These are phyloP conservation scores for Tamandua tetradactyla DNA, from an alignment of 2,797 vertebrate genomes.

Conservation along the genomic window DNA sequence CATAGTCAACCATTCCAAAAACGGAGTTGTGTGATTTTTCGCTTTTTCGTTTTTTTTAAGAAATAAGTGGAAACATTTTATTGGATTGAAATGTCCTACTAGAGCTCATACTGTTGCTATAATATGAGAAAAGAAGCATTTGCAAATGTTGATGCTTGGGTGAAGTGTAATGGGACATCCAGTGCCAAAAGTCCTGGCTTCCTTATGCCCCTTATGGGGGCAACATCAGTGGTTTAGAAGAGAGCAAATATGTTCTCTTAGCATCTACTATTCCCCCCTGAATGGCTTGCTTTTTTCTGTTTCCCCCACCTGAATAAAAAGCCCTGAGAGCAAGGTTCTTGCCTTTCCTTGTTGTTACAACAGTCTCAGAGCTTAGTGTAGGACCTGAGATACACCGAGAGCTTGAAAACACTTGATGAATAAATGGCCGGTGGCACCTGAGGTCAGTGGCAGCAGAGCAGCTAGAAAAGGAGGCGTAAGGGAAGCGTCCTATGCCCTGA, in stretches of 20 bases:
- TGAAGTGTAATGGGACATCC: background rate
- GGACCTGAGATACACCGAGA: too few relatives aligned
- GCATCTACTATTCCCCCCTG: too few relatives aligned
- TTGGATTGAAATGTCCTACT: background rate
- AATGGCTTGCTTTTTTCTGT: background rate
- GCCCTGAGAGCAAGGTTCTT: background rate
- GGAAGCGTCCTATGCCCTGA: background rate
- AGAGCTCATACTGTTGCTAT: background rate
- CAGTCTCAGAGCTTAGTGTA: background rate
- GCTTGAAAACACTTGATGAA: background rate
- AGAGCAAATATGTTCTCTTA: fast-evolving
- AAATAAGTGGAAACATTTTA: background rate
- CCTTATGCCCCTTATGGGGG: fast-evolving
- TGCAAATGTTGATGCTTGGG: background rate
- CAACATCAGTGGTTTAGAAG: fast-evolving
- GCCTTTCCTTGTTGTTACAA: background rate
- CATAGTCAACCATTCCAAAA: background rate
- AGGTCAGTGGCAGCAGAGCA: too few relatives aligned
- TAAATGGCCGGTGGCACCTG: fast-evolving
- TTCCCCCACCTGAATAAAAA: background rate
- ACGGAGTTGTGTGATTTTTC: background rate
- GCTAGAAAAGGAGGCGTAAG: background rate
- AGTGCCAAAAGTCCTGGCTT: fast-evolving
- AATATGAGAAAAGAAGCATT: background rate
- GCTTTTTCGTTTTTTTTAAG: background rate